Base-by-base conservation (phyloP, 2,888 invertebrate species). In the Pterobdella sp. region DNA sequence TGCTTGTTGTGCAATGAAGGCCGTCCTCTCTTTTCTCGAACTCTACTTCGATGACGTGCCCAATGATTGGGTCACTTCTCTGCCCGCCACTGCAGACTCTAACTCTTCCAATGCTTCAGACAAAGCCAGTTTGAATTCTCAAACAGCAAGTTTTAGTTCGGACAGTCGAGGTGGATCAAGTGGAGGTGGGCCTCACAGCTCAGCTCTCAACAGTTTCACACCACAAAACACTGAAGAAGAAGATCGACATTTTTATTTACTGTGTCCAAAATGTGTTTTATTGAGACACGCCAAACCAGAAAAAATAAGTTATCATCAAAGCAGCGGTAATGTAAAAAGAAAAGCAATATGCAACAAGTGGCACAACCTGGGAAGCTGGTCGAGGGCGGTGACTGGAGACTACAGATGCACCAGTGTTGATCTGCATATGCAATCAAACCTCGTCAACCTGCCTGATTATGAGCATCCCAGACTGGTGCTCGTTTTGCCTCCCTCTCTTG, bases 291-390 rank as follows among this genome's bases (percentile, higher is more conserved):
- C 77, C 65, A 75, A 76, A n/a, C 77, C 78, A 10, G 78, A 77
- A 65, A 67, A 75, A 26, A 77, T 78, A 34, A 73, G 75, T 31
- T 74, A 76, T 49, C 75, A 74, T 29, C 67, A 72, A 34, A 68
- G 52, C 49, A 73, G 74, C 36, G 74, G 76, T 22, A 74, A 76
- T n/a, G 71, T 74, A 1, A 74, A 75, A 52, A 74, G 77, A 34
- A 78, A 78, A 72, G 77, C 78, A 1, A 78, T 78, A 49, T 77
- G 77, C 75, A 77, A 73, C 72, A 72, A 74, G 66, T 78, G 78
- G 78, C 78, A 78, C 74, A 78, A 78, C 68, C 76, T 78, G 36
- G 78, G 78, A 32, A 78, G 78, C 66, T 78, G 78, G 78, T 74
- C 78, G 14, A 73, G 78, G 31, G 78, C 76, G 31, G 75, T 78